Conservation (phyloP, 92 coral and sea anemone genomes). For the Palythoa caribaeorum region DNA sequence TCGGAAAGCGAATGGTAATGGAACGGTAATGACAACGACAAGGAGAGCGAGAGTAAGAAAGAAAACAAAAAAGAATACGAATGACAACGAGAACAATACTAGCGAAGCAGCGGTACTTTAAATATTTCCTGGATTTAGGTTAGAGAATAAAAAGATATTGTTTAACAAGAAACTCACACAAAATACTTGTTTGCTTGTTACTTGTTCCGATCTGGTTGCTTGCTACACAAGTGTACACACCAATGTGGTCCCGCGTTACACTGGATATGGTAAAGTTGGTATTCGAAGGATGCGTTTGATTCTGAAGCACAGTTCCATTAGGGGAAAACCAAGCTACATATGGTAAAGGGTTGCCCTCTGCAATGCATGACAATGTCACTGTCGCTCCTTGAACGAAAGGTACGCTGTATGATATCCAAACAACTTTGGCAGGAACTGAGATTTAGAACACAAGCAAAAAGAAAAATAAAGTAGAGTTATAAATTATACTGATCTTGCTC, state of each 20-base stretch:
- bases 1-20: no score
- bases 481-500: no score
- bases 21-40: no score
- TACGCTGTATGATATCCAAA: no score
- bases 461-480: no score
- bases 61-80: no score
- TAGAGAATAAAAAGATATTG: background rate
- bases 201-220: constrained; percentile 41
- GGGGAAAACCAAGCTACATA: constrained; percentile 66
- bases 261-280: constrained; percentile 46
- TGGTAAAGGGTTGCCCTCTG: constrained; percentile 59
- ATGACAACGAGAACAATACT: no score
- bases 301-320: background rate
- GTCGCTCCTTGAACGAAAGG: constrained; percentile 53
- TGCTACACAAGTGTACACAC: constrained; percentile 56
- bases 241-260: constrained; percentile 51
- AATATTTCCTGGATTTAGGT: background rate
- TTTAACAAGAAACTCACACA: constrained; percentile 30
- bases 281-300: constrained; percentile 40
- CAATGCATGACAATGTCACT: constrained; percentile 55
- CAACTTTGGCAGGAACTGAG: no score
- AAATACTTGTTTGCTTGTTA: constrained; percentile 47
- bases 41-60: no score
- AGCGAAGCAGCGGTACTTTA: no score
- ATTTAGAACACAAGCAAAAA: no score